Conservation (phyloP, 2,888 invertebrate species). For the Calliphora vomitoria region DNA sequence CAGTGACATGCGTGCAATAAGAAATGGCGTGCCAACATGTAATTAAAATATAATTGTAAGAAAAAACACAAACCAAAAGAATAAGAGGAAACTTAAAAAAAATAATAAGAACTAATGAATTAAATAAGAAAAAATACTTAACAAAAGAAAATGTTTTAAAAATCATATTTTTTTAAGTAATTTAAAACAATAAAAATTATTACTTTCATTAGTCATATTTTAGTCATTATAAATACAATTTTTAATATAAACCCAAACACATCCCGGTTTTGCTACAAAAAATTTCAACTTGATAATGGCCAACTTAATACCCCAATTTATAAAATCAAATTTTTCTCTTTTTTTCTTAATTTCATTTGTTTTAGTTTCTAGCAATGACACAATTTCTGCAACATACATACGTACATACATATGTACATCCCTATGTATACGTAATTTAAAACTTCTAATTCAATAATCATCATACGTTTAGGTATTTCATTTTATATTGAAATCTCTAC, state of each 20-base stretch:
- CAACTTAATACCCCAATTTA: not conserved
- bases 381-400: constrained; percentile 9
- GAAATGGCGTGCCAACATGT: constrained; percentile 56
- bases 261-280: too few species aligned
- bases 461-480: constrained; percentile 67
- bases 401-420: not conserved
- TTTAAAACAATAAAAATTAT: too few species aligned
- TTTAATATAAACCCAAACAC: too few species aligned
- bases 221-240: too few species aligned
- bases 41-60: constrained; percentile 67
- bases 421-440: constrained; percentile 62
- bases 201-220: too few species aligned
- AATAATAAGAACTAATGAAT: constrained; percentile 21
- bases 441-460: constrained; percentile 70
- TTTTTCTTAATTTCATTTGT: not conserved
- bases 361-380: constrained; percentile 35
- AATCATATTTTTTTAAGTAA: too few species aligned
- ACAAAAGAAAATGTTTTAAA: not conserved
- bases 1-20: constrained; percentile 57
- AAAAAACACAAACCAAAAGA: constrained; percentile 10
- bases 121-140: not conserved
- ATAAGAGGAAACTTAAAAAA: constrained; percentile 1
- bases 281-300: too few species aligned
- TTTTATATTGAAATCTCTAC: constrained; percentile 65
- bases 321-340: not conserved